Base-by-base conservation (phyloP, 2,797 vertebrate species). In the Coregonus ussuriensis region DNA sequence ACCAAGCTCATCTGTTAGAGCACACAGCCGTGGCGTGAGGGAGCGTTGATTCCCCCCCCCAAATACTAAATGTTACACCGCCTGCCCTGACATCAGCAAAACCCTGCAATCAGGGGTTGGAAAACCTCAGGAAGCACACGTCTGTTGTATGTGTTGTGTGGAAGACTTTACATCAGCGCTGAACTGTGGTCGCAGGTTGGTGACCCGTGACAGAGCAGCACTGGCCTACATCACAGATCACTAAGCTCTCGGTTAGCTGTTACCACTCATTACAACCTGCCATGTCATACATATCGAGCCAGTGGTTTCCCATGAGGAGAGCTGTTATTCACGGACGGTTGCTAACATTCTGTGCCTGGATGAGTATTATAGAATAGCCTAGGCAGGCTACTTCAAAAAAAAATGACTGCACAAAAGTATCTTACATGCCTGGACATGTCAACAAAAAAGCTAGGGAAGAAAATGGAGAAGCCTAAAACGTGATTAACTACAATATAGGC, bases 21-120 rank as follows among this genome's bases (percentile, higher is more conserved):
- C 68, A 72, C n/a, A 72, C 72, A 71, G 62, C 51, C 1, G 54
- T 31, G 1, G 21, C 37, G 29, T 72, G 70, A 25, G 74, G 29
- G 25, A 74, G 66, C 69, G 78, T 74, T 79, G 83, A 89, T 84
- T 76, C 56, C 54, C 62, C 62, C 56, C 54, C 62, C 62, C 41
- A 59, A 31, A 33, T 29, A 16, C 62, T 37, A 77, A 66, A 63
- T 51, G 56, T 74, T 80, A 76, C 59, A 78, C n/a, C 1, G 68
- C 74, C 67, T 72, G 21, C 21, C 21, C 21, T 66, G 69, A 47
- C 29, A 29, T 81, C 70, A 14, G 51, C 62, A 68, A 3, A 74
- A 85, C 41, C 6, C 77, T 78, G 76, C 80, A 82, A 65, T 84
- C 83, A 77, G 78, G 3, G 4, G 25, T 74, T 70, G 68, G 25